Percentiles rank a stretch among this genome's conserved stretches.
These are phyloP conservation scores for Odobenus rosmarus DNA, from an alignment of 2,113 vertebrate genomes.

Conservation along the genomic window DNA sequence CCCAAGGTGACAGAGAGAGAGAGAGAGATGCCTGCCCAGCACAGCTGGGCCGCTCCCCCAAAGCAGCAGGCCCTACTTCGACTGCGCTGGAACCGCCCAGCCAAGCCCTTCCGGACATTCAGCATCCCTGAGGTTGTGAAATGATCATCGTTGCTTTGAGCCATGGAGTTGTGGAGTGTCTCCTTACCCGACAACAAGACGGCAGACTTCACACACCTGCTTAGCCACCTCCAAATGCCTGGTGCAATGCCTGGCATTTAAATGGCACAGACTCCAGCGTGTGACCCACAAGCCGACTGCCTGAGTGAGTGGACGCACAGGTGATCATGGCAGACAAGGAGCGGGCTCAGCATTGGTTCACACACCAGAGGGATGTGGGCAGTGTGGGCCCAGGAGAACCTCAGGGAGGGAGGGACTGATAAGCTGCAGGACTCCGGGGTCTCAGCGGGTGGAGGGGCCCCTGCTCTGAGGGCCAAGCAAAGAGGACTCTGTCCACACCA, in stretches of 20 bases:
- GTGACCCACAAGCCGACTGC: not conserved
- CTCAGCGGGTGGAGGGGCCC: not conserved
- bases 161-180: not conserved
- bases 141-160: no score
- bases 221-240: not conserved
- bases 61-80: not conserved
- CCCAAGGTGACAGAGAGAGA: not conserved
- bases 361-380: rapidly evolving
- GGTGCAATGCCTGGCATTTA: no score
- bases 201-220: no score
- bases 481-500: not conserved
- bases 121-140: not conserved
- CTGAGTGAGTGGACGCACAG: no score
- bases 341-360: not conserved
- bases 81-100: not conserved
- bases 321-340: not conserved
- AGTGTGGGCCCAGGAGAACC: not conserved
- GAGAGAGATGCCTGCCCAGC: not conserved
- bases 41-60: rapidly evolving
- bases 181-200: no score
- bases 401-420: not conserved
- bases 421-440: not conserved
- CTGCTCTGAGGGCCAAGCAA: not conserved
- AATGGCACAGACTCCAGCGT: not conserved
- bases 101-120: not conserved